Conservation (phyloP, 2,888 invertebrate species). For the Ennomos fuscantarius region DNA sequence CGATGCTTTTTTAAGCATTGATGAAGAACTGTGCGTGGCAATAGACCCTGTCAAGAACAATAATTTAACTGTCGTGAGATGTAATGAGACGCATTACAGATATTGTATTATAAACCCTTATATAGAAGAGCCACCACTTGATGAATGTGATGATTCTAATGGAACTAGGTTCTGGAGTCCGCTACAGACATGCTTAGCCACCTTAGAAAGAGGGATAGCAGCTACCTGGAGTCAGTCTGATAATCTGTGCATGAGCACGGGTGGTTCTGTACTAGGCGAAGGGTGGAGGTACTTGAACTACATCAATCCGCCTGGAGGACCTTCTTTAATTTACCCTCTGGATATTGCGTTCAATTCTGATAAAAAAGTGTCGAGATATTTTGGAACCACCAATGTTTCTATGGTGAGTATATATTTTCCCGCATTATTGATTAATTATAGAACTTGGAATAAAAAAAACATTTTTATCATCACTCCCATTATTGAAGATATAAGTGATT, state of each 20-base stretch:
- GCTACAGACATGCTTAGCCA: conserved; percentile 62
- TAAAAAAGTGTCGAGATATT: conserved; percentile 50
- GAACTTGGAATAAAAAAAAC: no score
- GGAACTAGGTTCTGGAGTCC: conserved; percentile 65
- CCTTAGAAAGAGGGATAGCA: conserved; percentile 58
- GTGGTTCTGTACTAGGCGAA: conserved; percentile 63
- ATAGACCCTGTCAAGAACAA: conserved; percentile 52
- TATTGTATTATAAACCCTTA: conserved; percentile 73
- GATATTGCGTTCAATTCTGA: conserved; percentile 58
- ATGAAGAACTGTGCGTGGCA: conserved; percentile 67
- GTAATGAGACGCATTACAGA: conserved; percentile 66
- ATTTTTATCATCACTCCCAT: no score
- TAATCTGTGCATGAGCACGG: conserved; percentile 43
- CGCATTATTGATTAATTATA: no score
- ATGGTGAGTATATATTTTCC: conserved; percentile 31
- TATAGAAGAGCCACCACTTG: conserved; percentile 41
- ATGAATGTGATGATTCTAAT: conserved; percentile 55
- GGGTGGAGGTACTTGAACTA: conserved; percentile 77
- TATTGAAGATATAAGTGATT: no score
- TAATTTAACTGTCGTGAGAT: conserved; percentile 64
- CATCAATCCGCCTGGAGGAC: conserved; percentile 41
- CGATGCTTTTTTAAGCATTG: conserved; percentile 47
- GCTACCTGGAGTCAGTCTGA: conserved; percentile 71
- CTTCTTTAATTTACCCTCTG: conserved; percentile 55
- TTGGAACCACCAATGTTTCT: conserved; percentile 42